These are phyloP conservation scores for Nyctereutes procyonoides DNA, from an alignment of 2,113 vertebrate species.

Conservation along the genomic window DNA sequence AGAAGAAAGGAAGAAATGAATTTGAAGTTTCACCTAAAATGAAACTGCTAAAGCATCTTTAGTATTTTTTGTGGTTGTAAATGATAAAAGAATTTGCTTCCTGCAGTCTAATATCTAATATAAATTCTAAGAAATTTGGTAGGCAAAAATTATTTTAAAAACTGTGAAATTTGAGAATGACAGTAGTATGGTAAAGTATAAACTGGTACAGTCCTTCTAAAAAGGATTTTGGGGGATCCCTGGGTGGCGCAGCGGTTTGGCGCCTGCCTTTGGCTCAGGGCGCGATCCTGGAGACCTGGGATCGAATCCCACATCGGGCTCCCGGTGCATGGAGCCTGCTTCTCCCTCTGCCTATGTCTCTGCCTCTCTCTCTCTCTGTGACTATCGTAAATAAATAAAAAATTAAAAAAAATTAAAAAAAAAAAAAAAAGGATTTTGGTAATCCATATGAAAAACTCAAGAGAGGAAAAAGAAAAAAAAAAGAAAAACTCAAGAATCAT, in stretches of 20 bases:
- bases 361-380: too few species aligned
- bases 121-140: not conserved
- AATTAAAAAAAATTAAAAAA: too few species aligned
- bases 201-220: not conserved
- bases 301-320: too few species aligned
- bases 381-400: too few species aligned
- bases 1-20: not conserved
- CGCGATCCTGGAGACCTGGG: too few species aligned
- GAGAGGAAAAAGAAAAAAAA: not conserved
- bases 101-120: not conserved
- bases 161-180: not conserved
- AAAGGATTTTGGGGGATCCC: not conserved
- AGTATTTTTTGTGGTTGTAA: not conserved
- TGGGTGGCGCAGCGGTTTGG: too few species aligned
- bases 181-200: not conserved
- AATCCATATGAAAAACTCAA: not conserved
- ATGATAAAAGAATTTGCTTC: not conserved
- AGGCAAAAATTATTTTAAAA: not conserved
- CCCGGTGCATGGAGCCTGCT: too few species aligned
- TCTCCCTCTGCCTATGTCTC: too few species aligned
- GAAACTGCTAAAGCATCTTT: not conserved
- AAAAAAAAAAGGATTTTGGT: not conserved
- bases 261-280: too few species aligned
- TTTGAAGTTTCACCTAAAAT: constrained; percentile 4
- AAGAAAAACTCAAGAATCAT: not conserved